A percentile compares a stretch with the other conserved stretches of the same genome.
Conservation (phyloP, 1,140 invertebrate genomes). For the Atopsyche davidsoni region DNA sequence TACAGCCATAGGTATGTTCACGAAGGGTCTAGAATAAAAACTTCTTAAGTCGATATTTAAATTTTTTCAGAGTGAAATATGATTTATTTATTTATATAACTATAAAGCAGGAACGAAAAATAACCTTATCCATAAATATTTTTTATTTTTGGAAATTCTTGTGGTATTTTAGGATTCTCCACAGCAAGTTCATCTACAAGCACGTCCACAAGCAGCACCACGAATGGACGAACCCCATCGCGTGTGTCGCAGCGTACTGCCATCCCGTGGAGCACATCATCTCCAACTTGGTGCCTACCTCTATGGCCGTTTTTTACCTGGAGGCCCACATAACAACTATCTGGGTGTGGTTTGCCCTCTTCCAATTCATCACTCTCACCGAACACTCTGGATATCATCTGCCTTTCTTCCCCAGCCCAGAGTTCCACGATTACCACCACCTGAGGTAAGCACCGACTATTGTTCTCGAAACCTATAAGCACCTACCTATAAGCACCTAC, state of each 20-base stretch:
- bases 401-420: constrained; percentile 80
- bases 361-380: constrained; percentile 73
- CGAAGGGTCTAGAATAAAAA: no score
- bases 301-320: constrained; percentile 72
- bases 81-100: no score
- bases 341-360: constrained; percentile 78
- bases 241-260: constrained; percentile 77
- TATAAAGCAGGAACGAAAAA: no score
- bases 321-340: constrained; percentile 75
- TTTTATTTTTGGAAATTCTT: no score
- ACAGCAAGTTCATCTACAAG: constrained; percentile 70
- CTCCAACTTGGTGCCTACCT: constrained; percentile 73
- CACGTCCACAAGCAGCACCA: constrained; percentile 82
- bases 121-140: no score
- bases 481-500: no score
- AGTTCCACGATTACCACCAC: constrained; percentile 88
- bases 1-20: constrained; percentile 78
- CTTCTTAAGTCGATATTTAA: no score
- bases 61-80: no score
- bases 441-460: constrained; percentile 61
- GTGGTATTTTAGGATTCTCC: constrained; percentile 64
- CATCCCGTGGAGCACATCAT: constrained; percentile 83
- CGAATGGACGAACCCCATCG: constrained; percentile 78
- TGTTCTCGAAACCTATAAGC: no score
- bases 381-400: constrained; percentile 85